Evolutionary conservation across 1,140 invertebrate species (phyloP).

Genomic region (Euborellia annulipes): DNA sequence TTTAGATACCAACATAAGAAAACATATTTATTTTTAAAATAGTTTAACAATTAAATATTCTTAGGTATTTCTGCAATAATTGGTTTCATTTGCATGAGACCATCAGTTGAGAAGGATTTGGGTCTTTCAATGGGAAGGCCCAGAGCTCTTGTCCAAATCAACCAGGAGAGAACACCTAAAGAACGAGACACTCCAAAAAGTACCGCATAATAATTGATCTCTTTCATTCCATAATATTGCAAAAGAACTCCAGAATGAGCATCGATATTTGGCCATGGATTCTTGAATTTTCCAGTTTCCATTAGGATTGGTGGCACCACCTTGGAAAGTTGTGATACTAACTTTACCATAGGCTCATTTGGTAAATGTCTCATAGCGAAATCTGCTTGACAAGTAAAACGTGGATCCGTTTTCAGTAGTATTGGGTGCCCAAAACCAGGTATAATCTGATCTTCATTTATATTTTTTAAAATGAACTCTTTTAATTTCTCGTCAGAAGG

Average conservation of each 20-base stretch:
- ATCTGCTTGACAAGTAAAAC: conserved; percentile 48
- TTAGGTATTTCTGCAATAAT: too few species aligned
- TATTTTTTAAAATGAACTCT: conserved; percentile 44
- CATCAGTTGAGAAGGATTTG: conserved; percentile 48
- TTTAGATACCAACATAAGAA: too few species aligned
- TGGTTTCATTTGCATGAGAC: conserved; percentile 36
- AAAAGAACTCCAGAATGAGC: conserved; percentile 46
- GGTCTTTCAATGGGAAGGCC: conserved; percentile 49
- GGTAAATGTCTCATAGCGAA: conserved; percentile 50
- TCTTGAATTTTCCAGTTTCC: conserved; percentile 45
- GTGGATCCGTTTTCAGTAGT: conserved; percentile 48
- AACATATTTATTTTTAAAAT: too few species aligned
- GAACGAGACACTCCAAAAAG: conserved; percentile 48
- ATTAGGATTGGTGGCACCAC: conserved; percentile 42
- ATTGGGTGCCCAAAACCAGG: conserved; percentile 56
- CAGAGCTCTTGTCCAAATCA: conserved; percentile 49
- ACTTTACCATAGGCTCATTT: conserved; percentile 42
- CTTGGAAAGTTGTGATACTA: conserved; percentile 38
- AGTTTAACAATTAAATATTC: too few species aligned
- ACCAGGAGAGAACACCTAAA: conserved; percentile 36
- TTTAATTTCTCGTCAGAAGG: conserved; percentile 39
- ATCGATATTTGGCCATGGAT: conserved; percentile 55
- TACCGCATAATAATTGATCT: conserved; percentile 55
- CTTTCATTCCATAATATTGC: conserved; percentile 46
- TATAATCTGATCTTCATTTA: conserved; percentile 48